Evolutionary conservation across 2,113 vertebrate genomes (phyloP).

Genomic region (Psittacus erithacus): DNA sequence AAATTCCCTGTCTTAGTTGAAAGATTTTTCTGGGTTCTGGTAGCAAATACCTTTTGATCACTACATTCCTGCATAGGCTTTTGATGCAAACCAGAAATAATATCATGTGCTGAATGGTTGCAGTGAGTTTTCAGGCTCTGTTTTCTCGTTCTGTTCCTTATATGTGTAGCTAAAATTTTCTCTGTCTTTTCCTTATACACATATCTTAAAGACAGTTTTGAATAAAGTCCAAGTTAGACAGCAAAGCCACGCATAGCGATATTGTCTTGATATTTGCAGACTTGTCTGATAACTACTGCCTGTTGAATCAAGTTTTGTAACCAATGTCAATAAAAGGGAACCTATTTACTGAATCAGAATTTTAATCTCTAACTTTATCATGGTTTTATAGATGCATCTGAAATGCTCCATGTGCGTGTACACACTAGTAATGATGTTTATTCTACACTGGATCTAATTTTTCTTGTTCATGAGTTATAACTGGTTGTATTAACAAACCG

Average conservation of each 20-base stretch:
- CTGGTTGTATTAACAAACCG: not conserved
- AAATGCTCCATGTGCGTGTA: not conserved
- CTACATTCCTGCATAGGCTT: not conserved
- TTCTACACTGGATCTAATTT: not conserved
- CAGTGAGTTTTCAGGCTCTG: not conserved
- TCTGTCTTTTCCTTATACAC: not conserved
- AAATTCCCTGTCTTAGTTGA: not conserved
- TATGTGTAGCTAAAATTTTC: not conserved
- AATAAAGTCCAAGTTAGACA: not conserved
- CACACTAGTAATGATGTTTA: not conserved
- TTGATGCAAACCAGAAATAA: not conserved
- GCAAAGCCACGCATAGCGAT: not conserved
- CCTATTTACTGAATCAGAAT: not conserved
- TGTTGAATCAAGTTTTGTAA: not conserved
- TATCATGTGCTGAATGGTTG: not conserved
- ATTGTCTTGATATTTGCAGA: not conserved
- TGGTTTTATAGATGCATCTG: not conserved
- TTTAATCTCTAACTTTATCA: not conserved
- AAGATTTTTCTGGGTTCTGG: not conserved
- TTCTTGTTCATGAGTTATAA: fast-evolving
- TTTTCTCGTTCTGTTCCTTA: not conserved
- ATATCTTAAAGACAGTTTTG: not conserved
- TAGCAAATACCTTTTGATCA: not conserved
- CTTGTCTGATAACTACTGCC: not conserved
- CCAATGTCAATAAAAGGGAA: not conserved